phyloP scores from a whole-genome alignment of 2,888 invertebrate species.

The Ochlodes sylvanus region DNA sequence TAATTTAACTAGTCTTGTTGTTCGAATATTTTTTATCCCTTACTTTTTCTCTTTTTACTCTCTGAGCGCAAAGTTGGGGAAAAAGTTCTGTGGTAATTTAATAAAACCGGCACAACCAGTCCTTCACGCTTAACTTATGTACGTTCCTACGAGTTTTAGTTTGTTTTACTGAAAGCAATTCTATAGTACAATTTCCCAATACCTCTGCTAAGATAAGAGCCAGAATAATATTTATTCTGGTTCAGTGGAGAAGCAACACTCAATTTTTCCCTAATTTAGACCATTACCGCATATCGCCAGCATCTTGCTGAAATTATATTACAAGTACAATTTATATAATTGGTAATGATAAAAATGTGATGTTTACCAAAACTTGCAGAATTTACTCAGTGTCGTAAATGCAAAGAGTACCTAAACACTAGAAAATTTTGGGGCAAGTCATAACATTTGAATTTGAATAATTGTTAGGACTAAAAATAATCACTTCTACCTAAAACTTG shows the following conservation, averaged over 20 bases:
- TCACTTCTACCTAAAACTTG: too few relatives aligned
- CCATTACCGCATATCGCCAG: too few relatives aligned
- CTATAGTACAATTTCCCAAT: neutral
- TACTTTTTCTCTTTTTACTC: constrained; percentile 9
- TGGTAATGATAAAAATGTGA: too few relatives aligned
- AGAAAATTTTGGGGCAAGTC: too few relatives aligned
- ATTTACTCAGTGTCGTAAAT: too few relatives aligned
- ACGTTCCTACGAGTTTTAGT: neutral
- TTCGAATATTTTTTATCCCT: constrained; percentile 14
- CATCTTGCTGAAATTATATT: too few relatives aligned
- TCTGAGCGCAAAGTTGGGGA: constrained; percentile 8
- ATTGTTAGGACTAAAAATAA: too few relatives aligned
- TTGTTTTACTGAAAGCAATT: constrained; percentile 5
- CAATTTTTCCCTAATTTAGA: too few relatives aligned
- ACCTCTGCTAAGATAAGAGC: neutral
- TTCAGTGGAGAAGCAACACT: neutral
- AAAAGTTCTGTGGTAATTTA: constrained; percentile 34
- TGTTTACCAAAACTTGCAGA: too few relatives aligned
- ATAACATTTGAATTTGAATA: too few relatives aligned
- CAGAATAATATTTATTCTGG: neutral
- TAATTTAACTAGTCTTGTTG: neutral
- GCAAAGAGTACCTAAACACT: too few relatives aligned
- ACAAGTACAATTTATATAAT: too few relatives aligned
- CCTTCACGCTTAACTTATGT: constrained; percentile 14
- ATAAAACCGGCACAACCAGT: constrained; percentile 12